A percentile compares a stretch with the other conserved stretches of the same genome.
Evolutionary conservation across 1,140 invertebrate species (phyloP).

Genomic region (Atta colombica): DNA sequence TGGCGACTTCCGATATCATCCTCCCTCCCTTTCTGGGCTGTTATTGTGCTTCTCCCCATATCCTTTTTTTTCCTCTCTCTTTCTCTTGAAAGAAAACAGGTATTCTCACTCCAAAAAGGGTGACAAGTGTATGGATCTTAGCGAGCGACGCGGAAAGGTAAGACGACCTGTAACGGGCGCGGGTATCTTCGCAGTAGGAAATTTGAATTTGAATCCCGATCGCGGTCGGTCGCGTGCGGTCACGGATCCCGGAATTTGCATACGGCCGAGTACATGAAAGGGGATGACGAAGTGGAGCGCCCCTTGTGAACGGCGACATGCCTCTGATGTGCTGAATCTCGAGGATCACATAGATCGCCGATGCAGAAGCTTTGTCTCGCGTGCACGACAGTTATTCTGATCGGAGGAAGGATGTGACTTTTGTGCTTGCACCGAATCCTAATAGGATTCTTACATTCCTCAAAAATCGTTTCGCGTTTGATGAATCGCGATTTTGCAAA

Average conservation of each 20-base stretch:
- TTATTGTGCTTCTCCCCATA: neutral
- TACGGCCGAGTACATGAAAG: constrained; percentile 59
- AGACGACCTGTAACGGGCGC: constrained; percentile 75
- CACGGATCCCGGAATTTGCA: constrained; percentile 71
- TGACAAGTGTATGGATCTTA: constrained; percentile 66
- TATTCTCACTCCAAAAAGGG: constrained; percentile 29
- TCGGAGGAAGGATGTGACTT: constrained; percentile 31
- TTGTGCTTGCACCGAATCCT: constrained; percentile 7
- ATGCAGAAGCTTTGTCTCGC: constrained; percentile 42
- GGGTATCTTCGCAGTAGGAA: constrained; percentile 62
- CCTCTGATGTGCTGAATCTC: constrained; percentile 44
- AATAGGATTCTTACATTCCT: neutral
- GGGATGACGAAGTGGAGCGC: constrained; percentile 61
- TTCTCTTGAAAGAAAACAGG: constrained; percentile 23
- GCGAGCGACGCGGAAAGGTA: constrained; percentile 70
- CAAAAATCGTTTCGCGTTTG: neutral
- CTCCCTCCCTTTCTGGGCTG: neutral
- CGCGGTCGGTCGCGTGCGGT: constrained; percentile 78
- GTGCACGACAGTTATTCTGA: constrained; percentile 55
- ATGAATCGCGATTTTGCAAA: neutral
- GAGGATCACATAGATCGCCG: constrained; percentile 50
- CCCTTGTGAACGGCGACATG: constrained; percentile 41
- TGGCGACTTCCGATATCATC: constrained; percentile 16
- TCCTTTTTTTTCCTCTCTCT: neutral
- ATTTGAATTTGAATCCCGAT: constrained; percentile 77